Conservation (phyloP, 2,888 invertebrate species). For the Tortrix viridana region DNA sequence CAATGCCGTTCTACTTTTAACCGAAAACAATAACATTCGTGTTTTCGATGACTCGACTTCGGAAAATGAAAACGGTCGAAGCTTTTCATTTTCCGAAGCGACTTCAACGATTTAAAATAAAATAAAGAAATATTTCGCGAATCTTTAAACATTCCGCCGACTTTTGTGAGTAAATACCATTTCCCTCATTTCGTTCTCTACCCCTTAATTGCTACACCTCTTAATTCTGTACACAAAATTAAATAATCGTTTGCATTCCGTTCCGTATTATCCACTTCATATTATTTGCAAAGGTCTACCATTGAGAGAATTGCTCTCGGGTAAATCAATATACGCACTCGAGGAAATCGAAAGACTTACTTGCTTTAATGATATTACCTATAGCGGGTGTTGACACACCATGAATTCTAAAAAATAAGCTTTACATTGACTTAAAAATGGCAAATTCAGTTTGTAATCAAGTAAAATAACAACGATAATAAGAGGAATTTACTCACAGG, state of each 20-base stretch:
- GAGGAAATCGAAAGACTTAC: constrained; percentile 36
- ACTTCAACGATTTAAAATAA: neutral
- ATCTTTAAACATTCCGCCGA: constrained; percentile 14
- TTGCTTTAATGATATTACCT: constrained; percentile 17
- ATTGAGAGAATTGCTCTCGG: constrained; percentile 59
- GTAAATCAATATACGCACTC: constrained; percentile 57
- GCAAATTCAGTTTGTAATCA: no score
- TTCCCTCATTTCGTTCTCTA: constrained; percentile 30
- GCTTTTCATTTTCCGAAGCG: neutral
- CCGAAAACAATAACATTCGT: constrained; percentile 54
- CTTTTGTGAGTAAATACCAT: constrained; percentile 18
- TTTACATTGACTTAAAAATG: no score
- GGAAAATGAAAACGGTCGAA: no score
- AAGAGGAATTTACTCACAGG: no score
- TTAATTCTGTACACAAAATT: constrained; percentile 44
- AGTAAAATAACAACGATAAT: no score
- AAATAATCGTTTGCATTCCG: constrained; percentile 45
- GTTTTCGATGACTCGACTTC: constrained; percentile 40
- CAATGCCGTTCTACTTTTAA: constrained; percentile 52
- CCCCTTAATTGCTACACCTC: constrained; percentile 45
- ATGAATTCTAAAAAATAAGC: no score
- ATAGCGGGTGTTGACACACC: constrained; percentile 8
- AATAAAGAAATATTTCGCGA: constrained; percentile 1
- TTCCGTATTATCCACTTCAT: constrained; percentile 37
- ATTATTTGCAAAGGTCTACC: constrained; percentile 46